A percentile compares a stretch with the other conserved stretches of the same genome.
These are phyloP conservation scores for Scaptomyza reducta DNA, from an alignment of 2,888 invertebrate species.

Conservation along the genomic window DNA sequence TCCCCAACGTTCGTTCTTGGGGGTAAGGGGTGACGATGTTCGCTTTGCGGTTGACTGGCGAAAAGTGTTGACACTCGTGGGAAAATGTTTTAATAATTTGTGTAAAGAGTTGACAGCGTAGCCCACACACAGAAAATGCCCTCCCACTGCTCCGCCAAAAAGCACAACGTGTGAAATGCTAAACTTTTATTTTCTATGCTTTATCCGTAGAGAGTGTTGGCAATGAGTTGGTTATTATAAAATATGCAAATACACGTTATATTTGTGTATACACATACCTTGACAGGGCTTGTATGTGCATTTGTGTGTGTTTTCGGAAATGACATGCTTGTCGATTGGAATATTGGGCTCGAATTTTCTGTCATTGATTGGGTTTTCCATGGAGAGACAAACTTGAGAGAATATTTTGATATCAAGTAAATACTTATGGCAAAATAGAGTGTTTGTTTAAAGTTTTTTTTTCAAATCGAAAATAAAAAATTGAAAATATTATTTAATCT, in stretches of 20 bases:
- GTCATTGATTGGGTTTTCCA: background rate
- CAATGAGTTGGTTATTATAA: slow-evolving; percentile 37
- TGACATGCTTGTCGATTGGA: background rate
- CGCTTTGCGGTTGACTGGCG: slow-evolving; percentile 22
- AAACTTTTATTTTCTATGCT: slow-evolving; percentile 59
- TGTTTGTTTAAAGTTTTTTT: too few species aligned
- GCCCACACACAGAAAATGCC: background rate
- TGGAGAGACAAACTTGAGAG: background rate
- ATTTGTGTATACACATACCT: background rate
- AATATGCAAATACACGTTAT: slow-evolving; percentile 51
- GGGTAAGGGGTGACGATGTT: slow-evolving; percentile 18
- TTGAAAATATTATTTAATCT: too few species aligned
- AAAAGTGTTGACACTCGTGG: slow-evolving; percentile 77
- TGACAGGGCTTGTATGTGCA: background rate
- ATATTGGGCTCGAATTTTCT: background rate
- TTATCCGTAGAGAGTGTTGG: background rate
- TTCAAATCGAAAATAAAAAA: too few species aligned
- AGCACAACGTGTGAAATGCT: slow-evolving; percentile 54
- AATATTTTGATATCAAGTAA: too few species aligned
- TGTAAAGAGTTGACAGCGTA: slow-evolving; percentile 73
- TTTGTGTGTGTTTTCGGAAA: background rate
- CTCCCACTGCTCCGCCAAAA: slow-evolving; percentile 1
- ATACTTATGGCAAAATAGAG: too few species aligned
- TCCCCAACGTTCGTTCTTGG: slow-evolving; percentile 29
- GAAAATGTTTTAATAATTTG: slow-evolving; percentile 79